These are phyloP conservation scores for Antechinus stuartii DNA, from an alignment of 2,113 vertebrate genomes.

Conservation along the genomic window DNA sequence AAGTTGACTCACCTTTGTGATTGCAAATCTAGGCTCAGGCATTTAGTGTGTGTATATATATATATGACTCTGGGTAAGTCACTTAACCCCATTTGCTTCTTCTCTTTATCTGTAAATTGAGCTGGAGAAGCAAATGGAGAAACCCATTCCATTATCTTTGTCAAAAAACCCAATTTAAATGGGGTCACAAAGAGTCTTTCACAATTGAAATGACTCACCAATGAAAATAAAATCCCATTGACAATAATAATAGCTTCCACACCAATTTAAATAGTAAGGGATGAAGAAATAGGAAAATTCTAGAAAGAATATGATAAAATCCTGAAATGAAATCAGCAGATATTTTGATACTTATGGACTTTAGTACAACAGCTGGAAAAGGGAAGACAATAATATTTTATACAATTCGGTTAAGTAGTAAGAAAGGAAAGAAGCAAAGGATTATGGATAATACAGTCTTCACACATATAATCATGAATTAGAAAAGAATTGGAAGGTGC, in stretches of 20 bases:
- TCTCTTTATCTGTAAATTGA: not conserved
- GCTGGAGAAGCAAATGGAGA: not conserved
- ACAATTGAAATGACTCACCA: not conserved
- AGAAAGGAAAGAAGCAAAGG: not conserved
- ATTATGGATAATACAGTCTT: not conserved
- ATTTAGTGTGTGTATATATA: not conserved
- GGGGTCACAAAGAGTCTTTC: not conserved
- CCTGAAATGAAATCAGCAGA: not conserved
- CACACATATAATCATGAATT: not conserved
- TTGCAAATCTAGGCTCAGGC: not conserved
- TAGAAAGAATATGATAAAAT: not conserved
- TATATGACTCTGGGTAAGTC: not conserved
- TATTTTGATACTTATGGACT: not conserved
- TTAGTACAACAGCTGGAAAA: not conserved
- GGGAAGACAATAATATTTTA: not conserved
- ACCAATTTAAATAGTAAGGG: not conserved
- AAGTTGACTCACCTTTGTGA: not conserved
- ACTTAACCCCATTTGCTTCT: not conserved
- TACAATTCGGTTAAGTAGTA: not conserved
- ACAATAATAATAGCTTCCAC: not conserved
- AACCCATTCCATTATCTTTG: not conserved
- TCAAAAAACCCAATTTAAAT: not conserved
- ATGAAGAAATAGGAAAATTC: not conserved
- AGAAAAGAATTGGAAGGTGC: not conserved
- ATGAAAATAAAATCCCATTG: not conserved